Evolutionary conservation across 2,113 vertebrate genomes (phyloP).

Genomic region (Calypte anna): DNA sequence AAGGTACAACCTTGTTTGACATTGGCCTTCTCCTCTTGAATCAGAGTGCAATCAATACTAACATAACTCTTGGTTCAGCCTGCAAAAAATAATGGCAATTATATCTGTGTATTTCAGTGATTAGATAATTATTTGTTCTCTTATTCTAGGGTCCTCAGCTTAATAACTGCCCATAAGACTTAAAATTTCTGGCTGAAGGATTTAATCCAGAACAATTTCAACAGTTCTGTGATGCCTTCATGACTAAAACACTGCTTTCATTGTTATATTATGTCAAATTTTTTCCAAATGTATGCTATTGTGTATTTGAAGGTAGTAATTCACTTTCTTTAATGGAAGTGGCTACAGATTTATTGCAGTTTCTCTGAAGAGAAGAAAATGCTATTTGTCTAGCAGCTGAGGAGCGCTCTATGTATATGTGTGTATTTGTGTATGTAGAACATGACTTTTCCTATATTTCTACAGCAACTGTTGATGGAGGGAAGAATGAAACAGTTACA

Average conservation of each 20-base stretch:
- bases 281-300: background rate
- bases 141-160: conserved; percentile 24
- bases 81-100: conserved; percentile 57
- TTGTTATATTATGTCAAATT: background rate
- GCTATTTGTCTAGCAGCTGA: background rate
- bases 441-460: background rate
- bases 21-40: background rate
- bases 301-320: background rate
- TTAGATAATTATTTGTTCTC: conserved; percentile 41
- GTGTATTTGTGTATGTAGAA: background rate
- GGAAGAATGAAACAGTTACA: background rate
- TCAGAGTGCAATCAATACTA: conserved; percentile 19
- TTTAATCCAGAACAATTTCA: conserved; percentile 44
- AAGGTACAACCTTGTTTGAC: background rate
- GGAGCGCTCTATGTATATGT: background rate
- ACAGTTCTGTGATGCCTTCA: conserved; percentile 12
- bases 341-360: background rate
- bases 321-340: background rate
- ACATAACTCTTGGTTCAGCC: conserved; percentile 14
- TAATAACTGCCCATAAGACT: conserved; percentile 42
- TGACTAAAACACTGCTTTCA: conserved; percentile 57
- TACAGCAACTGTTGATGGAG: background rate
- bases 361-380: background rate
- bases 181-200: conserved; percentile 27
- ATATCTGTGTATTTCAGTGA: conserved; percentile 49